phyloP scores from a whole-genome alignment of 2,113 vertebrate genomes.

The Nothobranchius kuhntae region DNA sequence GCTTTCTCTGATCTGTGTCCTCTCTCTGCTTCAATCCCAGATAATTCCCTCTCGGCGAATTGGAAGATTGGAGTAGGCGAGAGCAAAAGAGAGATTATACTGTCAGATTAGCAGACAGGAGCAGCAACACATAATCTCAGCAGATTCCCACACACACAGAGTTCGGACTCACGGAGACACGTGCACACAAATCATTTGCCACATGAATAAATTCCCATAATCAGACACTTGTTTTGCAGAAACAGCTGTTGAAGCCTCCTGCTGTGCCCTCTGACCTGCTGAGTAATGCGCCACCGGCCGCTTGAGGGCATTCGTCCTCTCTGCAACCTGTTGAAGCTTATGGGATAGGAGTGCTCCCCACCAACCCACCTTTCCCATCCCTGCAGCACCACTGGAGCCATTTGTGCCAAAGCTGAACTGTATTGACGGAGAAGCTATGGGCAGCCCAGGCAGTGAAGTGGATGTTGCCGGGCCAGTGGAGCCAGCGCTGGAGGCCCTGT shows the following conservation, averaged over 20 bases:
- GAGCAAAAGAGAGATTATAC: constrained; percentile 80
- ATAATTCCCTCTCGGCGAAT: constrained; percentile 81
- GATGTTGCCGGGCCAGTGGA: constrained; percentile 80
- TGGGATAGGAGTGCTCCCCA: constrained; percentile 65
- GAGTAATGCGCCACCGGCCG: constrained; percentile 72
- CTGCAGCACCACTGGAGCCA: constrained; percentile 61
- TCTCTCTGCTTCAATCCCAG: constrained; percentile 75
- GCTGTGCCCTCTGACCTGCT: constrained; percentile 63
- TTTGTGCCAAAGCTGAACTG: constrained; percentile 67
- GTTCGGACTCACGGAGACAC: constrained; percentile 49
- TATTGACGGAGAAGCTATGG: constrained; percentile 79
- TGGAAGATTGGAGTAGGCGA: constrained; percentile 77
- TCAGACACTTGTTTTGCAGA: constrained; percentile 59
- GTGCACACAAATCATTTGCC: constrained; percentile 63
- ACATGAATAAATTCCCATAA: constrained; percentile 58
- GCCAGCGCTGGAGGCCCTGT: constrained; percentile 87
- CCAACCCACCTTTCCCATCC: constrained; percentile 26
- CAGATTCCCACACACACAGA: constrained; percentile 43
- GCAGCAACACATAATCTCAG: constrained; percentile 76
- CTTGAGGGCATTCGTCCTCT: constrained; percentile 76
- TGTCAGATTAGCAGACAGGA: constrained; percentile 79
- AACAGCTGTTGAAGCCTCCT: constrained; percentile 64
- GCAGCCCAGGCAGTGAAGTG: constrained; percentile 86
- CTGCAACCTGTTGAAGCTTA: constrained; percentile 65
- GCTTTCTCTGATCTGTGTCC: constrained; percentile 70